Conservation (phyloP, 2,797 vertebrate species). For the Labeo calbasu region DNA sequence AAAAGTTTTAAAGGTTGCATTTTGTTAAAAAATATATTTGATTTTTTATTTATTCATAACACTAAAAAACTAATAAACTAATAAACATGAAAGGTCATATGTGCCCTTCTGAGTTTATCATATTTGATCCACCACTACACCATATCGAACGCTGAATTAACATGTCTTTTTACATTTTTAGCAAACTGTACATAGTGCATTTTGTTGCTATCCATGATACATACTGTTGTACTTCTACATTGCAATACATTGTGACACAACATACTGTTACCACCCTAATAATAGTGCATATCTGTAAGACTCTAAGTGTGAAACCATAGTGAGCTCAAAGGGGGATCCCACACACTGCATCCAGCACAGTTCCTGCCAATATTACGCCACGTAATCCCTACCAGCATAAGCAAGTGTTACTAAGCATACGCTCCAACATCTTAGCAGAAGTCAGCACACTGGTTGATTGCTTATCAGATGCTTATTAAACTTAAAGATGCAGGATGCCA, state of each 20-base stretch:
- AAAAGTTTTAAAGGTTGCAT: no score
- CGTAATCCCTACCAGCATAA: conserved; percentile 71
- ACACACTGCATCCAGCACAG: conserved; percentile 70
- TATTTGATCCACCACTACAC: neutral
- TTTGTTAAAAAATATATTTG: no score
- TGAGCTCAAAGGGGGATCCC: conserved; percentile 76
- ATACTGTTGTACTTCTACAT: neutral
- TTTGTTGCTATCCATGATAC: neutral
- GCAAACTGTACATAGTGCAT: neutral
- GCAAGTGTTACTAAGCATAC: conserved; percentile 69
- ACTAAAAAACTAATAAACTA: no score
- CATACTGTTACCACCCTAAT: neutral
- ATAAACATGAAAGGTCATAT: no score
- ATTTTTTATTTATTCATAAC: no score
- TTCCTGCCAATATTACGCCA: conserved; percentile 75
- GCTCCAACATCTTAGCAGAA: conserved; percentile 58
- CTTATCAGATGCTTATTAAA: neutral
- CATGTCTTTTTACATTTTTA: no score
- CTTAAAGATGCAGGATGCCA: neutral
- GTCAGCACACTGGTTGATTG: neutral
- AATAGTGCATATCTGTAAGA: neutral
- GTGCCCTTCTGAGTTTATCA: neutral
- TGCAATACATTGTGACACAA: neutral
- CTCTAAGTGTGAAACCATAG: conserved; percentile 62
- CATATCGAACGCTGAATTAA: neutral